Evolutionary conservation across 2,113 vertebrate species (phyloP).

Genomic region (Grammomys surdaster): DNA sequence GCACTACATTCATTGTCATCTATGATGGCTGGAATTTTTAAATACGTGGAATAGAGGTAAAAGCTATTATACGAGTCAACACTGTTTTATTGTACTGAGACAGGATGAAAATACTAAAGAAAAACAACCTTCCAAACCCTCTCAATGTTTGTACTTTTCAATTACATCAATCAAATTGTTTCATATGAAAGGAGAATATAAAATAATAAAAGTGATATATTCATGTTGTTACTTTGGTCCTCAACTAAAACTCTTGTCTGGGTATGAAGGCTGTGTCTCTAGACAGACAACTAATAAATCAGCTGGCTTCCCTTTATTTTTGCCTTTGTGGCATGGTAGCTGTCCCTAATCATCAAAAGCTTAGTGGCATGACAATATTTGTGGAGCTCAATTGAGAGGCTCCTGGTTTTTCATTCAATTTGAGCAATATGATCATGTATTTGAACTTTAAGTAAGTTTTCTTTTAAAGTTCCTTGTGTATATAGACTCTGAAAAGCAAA

Average conservation of each 20-base stretch:
- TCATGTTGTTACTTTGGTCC: slow-evolving; percentile 73
- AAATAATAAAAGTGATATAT: neutral
- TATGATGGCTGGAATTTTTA: neutral
- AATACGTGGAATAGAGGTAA: neutral
- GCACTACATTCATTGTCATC: neutral
- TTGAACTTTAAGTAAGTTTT: slow-evolving; percentile 75
- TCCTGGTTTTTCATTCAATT: slow-evolving; percentile 76
- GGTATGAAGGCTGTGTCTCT: slow-evolving; percentile 58
- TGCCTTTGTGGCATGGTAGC: slow-evolving; percentile 62
- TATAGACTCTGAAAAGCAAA: slow-evolving; percentile 48
- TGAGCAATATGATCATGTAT: slow-evolving; percentile 53
- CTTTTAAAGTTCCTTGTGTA: slow-evolving; percentile 79
- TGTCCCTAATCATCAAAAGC: slow-evolving; percentile 52
- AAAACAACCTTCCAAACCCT: neutral
- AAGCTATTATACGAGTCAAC: neutral
- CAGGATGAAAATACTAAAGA: slow-evolving; percentile 28
- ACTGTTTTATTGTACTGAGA: slow-evolving; percentile 33
- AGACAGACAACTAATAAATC: slow-evolving; percentile 75
- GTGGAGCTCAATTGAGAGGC: slow-evolving; percentile 76
- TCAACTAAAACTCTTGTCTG: slow-evolving; percentile 76
- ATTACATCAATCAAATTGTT: slow-evolving; percentile 77
- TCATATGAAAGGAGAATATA: slow-evolving; percentile 76
- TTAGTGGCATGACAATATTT: slow-evolving; percentile 66
- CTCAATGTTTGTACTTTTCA: slow-evolving; percentile 61
- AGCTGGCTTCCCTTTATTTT: slow-evolving; percentile 78